These are phyloP conservation scores for Eupeodes corollae DNA, from an alignment of 1,140 invertebrate genomes.

Conservation along the genomic window DNA sequence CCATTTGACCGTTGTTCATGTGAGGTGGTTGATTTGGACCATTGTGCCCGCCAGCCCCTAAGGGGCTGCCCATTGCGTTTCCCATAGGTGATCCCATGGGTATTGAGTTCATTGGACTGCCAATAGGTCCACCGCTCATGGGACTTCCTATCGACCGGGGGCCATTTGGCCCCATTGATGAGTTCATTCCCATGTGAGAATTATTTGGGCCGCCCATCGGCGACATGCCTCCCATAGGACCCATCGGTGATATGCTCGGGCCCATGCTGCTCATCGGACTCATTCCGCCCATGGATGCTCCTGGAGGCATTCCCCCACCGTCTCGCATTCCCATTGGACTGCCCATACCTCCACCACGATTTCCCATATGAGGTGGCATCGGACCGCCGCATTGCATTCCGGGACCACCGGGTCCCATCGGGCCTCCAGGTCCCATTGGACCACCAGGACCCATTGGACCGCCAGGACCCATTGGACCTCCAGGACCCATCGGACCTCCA, in stretches of 20 bases:
- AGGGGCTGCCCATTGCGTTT: constrained; percentile 58
- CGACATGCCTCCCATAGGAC: constrained; percentile 48
- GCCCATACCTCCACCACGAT: constrained; percentile 32
- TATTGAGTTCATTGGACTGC: constrained; percentile 57
- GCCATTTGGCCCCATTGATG: constrained; percentile 39
- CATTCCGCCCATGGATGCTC: constrained; percentile 41
- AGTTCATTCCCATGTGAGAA: constrained; percentile 40
- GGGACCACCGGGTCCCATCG: background rate
- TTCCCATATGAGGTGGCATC: constrained; percentile 32
- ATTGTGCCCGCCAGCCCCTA: constrained; percentile 48
- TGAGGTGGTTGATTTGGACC: constrained; percentile 15
- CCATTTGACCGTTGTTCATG: constrained; percentile 37
- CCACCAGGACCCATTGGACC: constrained; percentile 12
- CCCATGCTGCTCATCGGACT: constrained; percentile 48
- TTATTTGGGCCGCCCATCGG: constrained; percentile 47
- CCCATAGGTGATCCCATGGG: constrained; percentile 61
- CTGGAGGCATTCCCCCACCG: constrained; percentile 5
- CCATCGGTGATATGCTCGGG: constrained; percentile 53
- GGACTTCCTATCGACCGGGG: constrained; percentile 49
- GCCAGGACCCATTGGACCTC: background rate
- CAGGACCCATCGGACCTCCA: background rate
- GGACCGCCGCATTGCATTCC: background rate
- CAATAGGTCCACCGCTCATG: constrained; percentile 42
- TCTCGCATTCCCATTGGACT: constrained; percentile 32
- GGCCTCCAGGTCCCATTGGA: constrained; percentile 29